These are phyloP conservation scores for Eurystomus glaucurus DNA, from an alignment of 2,797 vertebrate genomes.

Conservation along the genomic window DNA sequence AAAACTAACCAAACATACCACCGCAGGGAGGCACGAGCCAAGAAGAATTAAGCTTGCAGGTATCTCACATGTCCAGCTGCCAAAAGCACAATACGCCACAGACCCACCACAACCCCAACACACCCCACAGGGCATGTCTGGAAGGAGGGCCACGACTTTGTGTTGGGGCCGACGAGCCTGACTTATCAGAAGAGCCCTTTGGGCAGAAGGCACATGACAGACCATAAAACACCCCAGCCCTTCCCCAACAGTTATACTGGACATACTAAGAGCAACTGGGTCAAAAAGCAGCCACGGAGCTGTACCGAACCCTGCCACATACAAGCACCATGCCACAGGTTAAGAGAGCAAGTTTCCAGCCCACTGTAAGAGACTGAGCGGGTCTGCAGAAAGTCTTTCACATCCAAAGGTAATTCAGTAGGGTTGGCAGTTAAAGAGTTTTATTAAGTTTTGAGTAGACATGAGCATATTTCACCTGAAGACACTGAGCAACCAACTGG, in stretches of 20 bases:
- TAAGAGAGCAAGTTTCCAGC: neutral
- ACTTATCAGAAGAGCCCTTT: neutral
- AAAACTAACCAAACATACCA: neutral
- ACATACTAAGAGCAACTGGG: accelerated
- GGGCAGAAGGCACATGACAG: neutral
- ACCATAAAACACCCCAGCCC: accelerated
- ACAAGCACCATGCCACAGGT: accelerated
- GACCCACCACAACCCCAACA: accelerated
- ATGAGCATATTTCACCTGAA: neutral
- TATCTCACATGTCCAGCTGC: neutral
- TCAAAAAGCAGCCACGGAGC: neutral
- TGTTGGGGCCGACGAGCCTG: accelerated
- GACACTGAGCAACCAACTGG: neutral
- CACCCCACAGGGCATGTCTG: accelerated
- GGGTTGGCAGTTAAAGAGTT: neutral
- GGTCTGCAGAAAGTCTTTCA: neutral
- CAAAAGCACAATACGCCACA: neutral
- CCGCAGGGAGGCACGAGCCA: neutral
- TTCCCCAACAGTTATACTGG: neutral
- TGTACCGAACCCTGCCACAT: accelerated
- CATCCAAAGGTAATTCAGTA: neutral
- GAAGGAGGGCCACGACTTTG: neutral
- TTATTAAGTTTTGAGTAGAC: neutral
- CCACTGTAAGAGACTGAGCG: neutral
- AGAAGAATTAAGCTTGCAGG: neutral